phyloP scores from a whole-genome alignment of 2,888 invertebrate genomes.

The Fragum sueziense region DNA sequence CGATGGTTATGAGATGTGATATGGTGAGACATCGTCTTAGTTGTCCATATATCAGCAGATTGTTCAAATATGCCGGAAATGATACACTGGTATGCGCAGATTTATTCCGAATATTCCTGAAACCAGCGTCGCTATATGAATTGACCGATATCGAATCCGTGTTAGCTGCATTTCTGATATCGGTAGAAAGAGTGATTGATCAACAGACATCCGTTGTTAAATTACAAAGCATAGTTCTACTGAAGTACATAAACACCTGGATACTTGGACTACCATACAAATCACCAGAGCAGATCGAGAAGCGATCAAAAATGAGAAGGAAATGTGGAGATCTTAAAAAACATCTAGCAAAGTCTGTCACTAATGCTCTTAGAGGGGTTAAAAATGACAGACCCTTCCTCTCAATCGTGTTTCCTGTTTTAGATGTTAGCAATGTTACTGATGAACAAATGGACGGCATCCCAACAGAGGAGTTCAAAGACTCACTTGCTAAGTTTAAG shows the following conservation, averaged over 20 bases:
- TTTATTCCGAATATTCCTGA: neutral
- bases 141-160: slow-evolving; percentile 5
- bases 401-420: neutral
- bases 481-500: neutral
- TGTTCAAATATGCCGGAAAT: neutral
- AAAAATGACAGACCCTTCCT: neutral
- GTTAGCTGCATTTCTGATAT: neutral
- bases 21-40: neutral
- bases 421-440: neutral
- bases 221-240: neutral
- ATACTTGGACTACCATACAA: neutral
- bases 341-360: neutral
- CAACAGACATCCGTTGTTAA: neutral
- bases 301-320: neutral
- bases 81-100: neutral
- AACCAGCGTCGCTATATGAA: neutral
- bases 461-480: neutral
- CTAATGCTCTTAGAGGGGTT: neutral
- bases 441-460: neutral
- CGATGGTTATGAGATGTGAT: slow-evolving; percentile 3
- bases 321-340: neutral
- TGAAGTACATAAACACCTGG: neutral
- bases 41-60: neutral
- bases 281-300: neutral
- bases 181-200: neutral